Conservation (phyloP, 1,140 invertebrate genomes). For the Planococcus citri region DNA sequence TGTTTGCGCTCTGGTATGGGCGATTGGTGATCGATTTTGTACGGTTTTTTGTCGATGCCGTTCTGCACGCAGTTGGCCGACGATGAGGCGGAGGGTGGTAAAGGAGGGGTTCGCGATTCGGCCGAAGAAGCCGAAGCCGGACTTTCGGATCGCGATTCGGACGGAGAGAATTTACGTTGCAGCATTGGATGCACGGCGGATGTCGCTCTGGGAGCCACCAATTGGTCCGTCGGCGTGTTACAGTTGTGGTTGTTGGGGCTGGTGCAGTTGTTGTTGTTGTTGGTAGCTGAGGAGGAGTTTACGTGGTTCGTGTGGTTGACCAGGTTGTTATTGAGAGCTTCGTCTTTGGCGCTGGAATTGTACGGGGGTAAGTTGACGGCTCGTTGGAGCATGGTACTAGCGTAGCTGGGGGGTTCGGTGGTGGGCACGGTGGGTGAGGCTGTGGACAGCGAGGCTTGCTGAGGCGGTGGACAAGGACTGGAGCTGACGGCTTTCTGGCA, state of each 20-base stretch:
- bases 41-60: constrained; percentile 35
- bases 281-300: too few species aligned
- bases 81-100: constrained; percentile 36
- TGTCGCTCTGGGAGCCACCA: not conserved
- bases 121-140: constrained; percentile 38
- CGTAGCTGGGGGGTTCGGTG: constrained; percentile 81
- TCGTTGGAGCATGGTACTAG: constrained; percentile 69
- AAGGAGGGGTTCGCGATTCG: constrained; percentile 35
- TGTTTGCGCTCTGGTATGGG: constrained; percentile 88
- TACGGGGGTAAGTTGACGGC: constrained; percentile 31
- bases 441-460: constrained; percentile 39
- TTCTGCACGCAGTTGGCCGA: constrained; percentile 31
- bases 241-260: constrained; percentile 32
- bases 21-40: constrained; percentile 79
- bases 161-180: constrained; percentile 51
- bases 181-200: constrained; percentile 38
- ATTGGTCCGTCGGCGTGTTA: not conserved
- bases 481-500: constrained; percentile 33
- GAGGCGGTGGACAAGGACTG: constrained; percentile 36
- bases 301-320: constrained; percentile 12
- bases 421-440: constrained; percentile 54
- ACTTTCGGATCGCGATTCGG: constrained; percentile 44
- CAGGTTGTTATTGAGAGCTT: constrained; percentile 32
- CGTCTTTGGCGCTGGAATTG: constrained; percentile 33
- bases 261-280: constrained; percentile 33